Evolutionary conservation across 2,888 invertebrate genomes (phyloP), one percentile per base, ranked within the genome.

Genomic region (Ennomos quercinarius): DNA sequence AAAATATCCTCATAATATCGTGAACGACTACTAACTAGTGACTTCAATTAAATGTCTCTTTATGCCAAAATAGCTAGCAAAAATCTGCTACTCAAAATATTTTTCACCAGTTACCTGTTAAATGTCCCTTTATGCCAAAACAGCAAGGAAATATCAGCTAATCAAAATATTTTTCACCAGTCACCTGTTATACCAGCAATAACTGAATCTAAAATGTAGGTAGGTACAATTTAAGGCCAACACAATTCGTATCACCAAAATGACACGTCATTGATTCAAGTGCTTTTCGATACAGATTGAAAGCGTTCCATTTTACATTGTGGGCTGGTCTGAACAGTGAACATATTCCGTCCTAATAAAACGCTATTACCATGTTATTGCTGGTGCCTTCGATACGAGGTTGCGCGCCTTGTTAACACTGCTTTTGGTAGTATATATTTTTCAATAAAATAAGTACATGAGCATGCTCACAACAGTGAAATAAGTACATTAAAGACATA

Each of bases 331-430:
- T n/a, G n/a, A n/a, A n/a, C n/a, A n/a, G n/a, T 50, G 53, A 62
- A 64, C 57, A 52, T 57, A 55, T 60, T 57, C 58, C 42, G 10
- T 48, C 13, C 45, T 56, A 57, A 70, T 70, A 72, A 69, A 71
- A 62, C 39, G 57, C 64, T 68, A 72, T 71, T 65, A 67, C 69
- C 63, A 62, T 71, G 66, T 70, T 66, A 71, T 71, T 69, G 62
- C 68, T 41, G 45, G 44, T 17, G 39, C 43, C 17, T 37, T 35
- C n/a, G 37, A 41, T 42, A 54, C 42, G 35, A 50, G 27, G n/a
- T n/a, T n/a, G 8, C 34, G n/a, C 34, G 42, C 50, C 10, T 39
- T 45, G 48, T 57, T 46, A 57, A 45, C 9, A n/a, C n/a, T 39
- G 38, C 34, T 54, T 47, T 56, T 17, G 37, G 38, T 12, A 44